phyloP scores from a whole-genome alignment of 2,888 invertebrate species.

The Stenodera caucasica region DNA sequence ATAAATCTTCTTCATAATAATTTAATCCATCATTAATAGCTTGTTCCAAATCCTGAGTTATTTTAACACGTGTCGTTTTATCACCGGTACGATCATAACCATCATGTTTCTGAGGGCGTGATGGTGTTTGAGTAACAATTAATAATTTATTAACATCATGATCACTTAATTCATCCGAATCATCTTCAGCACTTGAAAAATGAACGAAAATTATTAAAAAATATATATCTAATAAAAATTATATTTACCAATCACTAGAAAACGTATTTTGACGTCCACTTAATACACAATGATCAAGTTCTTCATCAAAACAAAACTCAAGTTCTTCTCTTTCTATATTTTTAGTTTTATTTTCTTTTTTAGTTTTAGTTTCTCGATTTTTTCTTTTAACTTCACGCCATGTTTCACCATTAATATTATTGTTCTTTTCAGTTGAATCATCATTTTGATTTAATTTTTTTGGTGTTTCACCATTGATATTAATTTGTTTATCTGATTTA shows the following conservation, averaged over 20 bases:
- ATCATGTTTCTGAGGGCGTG: conserved; percentile 76
- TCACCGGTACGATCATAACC: conserved; percentile 91
- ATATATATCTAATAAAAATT: not conserved
- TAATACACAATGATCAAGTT: conserved; percentile 74
- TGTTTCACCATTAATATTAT: conserved; percentile 50
- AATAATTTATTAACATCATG: conserved; percentile 90
- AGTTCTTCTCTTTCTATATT: conserved; percentile 71
- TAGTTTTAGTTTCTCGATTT: conserved; percentile 50
- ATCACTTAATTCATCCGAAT: conserved; percentile 90
- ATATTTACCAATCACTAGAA: conserved; percentile 70
- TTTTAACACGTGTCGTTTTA: conserved; percentile 87
- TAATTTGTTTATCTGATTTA: conserved; percentile 13
- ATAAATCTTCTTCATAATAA: conserved; percentile 94
- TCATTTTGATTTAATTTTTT: too few relatives aligned
- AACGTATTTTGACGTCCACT: conserved; percentile 81
- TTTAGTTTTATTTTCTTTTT: conserved; percentile 42
- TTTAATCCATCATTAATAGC: conserved; percentile 96
- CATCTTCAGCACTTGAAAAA: conserved; percentile 71
- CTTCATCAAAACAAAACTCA: conserved; percentile 97
- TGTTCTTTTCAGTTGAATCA: conserved; percentile 17
- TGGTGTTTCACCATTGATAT: conserved; percentile 14
- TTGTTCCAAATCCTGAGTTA: conserved; percentile 91
- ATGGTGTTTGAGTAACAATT: conserved; percentile 81
- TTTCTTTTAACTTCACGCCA: conserved; percentile 63
- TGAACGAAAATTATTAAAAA: conserved; percentile 17